These are phyloP conservation scores for Baronia brevicornis DNA, from an alignment of 2,888 invertebrate species.

Conservation along the genomic window DNA sequence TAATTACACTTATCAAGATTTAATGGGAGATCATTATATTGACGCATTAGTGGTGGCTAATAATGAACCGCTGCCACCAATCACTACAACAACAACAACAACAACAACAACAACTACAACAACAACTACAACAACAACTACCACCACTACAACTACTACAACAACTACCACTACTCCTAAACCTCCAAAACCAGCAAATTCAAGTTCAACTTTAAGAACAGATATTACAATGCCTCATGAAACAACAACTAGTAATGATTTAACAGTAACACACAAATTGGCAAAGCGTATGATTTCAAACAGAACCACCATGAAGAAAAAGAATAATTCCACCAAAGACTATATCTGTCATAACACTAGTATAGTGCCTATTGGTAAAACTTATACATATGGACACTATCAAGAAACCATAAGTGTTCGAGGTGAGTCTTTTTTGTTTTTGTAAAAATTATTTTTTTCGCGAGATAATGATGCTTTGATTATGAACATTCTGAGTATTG, in stretches of 20 bases:
- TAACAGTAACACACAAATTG: constrained; percentile 29
- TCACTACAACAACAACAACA: constrained; percentile 65
- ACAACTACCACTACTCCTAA: constrained; percentile 30
- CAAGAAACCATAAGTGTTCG: constrained; percentile 77
- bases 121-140: constrained; percentile 55
- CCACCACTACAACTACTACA: constrained; percentile 44
- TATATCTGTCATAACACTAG: constrained; percentile 67
- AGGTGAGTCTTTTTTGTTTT: constrained; percentile 65
- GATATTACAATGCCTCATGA: constrained; percentile 17
- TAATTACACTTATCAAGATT: constrained; percentile 77
- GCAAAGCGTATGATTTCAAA: constrained; percentile 34
- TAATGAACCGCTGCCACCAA: constrained; percentile 76
- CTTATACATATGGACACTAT: constrained; percentile 85
- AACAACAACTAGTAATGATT: constrained; percentile 17
- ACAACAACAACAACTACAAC: constrained; percentile 62
- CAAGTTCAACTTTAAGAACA: constrained; percentile 30
- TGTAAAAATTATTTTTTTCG: no score
- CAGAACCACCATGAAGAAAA: constrained; percentile 27
- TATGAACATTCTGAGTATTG: no score
- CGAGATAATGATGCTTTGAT: no score
- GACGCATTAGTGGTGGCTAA: constrained; percentile 84
- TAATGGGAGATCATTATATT: constrained; percentile 76
- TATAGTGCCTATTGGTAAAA: constrained; percentile 77
- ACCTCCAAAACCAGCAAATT: constrained; percentile 27
- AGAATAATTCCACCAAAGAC: constrained; percentile 27